These are phyloP conservation scores for Sialis fuliginosa DNA, from an alignment of 2,888 invertebrate species.

Conservation along the genomic window DNA sequence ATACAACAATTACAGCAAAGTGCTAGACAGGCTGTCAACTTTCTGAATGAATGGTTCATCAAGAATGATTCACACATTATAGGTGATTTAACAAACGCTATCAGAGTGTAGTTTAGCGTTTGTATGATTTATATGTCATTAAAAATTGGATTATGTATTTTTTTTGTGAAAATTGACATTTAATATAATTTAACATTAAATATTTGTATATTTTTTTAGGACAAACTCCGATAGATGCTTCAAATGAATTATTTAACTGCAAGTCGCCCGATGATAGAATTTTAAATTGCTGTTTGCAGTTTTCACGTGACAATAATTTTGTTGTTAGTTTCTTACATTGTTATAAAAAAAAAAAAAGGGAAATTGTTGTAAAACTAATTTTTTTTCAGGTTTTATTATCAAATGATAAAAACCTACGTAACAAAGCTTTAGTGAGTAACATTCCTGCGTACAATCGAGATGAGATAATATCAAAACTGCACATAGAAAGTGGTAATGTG, in stretches of 20 bases:
- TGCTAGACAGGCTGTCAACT: constrained; percentile 29
- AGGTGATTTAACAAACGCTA: constrained; percentile 20
- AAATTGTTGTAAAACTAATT: constrained; percentile 3
- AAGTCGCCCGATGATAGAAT: constrained; percentile 39
- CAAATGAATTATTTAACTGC: constrained; percentile 33
- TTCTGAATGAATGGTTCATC: constrained; percentile 31
- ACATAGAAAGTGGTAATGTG: neutral
- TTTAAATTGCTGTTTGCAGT: constrained; percentile 36
- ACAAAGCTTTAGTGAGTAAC: constrained; percentile 32
- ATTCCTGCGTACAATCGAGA: constrained; percentile 19
- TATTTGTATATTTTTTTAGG: constrained; percentile 21
- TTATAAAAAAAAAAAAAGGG: neutral
- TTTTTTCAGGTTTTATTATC: constrained; percentile 33
- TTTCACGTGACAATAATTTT: constrained; percentile 28
- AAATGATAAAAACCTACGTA: constrained; percentile 38
- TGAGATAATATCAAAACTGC: constrained; percentile 15
- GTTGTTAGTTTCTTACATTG: constrained; percentile 25
- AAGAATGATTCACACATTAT: constrained; percentile 27
- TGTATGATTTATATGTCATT: neutral
- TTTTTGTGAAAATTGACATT: neutral
- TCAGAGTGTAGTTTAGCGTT: constrained; percentile 4
- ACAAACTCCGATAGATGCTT: constrained; percentile 35
- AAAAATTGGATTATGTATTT: neutral
- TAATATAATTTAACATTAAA: neutral
- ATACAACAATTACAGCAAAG: constrained; percentile 9